A percentile compares a stretch with the other conserved stretches of the same genome.
phyloP scores from a whole-genome alignment of 2,797 vertebrate genomes.

The Toxotes lorentzi region DNA sequence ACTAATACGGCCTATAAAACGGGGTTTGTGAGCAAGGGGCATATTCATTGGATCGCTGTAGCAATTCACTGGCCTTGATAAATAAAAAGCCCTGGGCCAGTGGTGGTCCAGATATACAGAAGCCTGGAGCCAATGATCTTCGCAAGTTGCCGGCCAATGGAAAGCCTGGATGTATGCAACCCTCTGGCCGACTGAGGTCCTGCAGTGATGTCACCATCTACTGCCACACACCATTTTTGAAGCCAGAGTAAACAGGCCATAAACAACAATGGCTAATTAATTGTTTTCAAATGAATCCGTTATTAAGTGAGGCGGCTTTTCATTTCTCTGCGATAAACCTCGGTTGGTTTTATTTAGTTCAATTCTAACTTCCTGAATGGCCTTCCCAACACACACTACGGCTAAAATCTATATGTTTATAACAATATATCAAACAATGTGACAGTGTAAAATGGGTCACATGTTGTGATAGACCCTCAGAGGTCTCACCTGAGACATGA shows the following conservation, averaged over 20 bases:
- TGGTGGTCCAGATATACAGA: conserved; percentile 42
- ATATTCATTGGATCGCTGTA: conserved; percentile 23
- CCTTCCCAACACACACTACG: not conserved
- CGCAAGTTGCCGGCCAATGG: conserved; percentile 28
- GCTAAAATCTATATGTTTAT: not conserved
- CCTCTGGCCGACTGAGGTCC: conserved; percentile 21
- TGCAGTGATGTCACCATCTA: conserved; percentile 33
- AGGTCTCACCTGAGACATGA: too few species aligned
- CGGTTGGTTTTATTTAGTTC: not conserved
- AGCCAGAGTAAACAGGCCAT: not conserved
- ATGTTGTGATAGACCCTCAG: too few species aligned
- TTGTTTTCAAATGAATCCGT: not conserved
- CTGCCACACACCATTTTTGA: not conserved
- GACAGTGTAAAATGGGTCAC: too few species aligned
- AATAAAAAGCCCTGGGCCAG: conserved; percentile 44
- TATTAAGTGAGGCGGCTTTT: not conserved
- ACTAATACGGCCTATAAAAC: conserved; percentile 19
- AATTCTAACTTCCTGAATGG: not conserved
- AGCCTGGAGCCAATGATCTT: conserved; percentile 35
- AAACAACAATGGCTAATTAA: conserved; percentile 7
- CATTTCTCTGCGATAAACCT: not conserved
- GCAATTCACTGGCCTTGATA: conserved; percentile 59
- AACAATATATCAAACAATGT: not conserved
- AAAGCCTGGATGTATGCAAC: conserved; percentile 18
- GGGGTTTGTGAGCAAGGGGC: conserved; percentile 18